Base-by-base conservation (phyloP, 2,797 vertebrate species). In the Helostoma temminkii region DNA sequence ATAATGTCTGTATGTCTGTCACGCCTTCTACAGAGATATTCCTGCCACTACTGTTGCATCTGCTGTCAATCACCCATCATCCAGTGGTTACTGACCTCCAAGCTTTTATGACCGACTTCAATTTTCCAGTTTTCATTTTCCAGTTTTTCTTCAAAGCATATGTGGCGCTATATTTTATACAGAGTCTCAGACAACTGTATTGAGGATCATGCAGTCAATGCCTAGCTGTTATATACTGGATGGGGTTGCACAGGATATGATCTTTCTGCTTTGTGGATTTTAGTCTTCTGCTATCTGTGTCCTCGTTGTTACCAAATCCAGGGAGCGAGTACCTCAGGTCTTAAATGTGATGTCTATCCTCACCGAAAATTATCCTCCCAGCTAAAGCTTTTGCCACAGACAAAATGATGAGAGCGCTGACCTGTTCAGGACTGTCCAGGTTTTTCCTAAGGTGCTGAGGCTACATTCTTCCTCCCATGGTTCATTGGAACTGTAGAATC, bases 281-380 rank as follows among this genome's bases (percentile, higher is more conserved):
- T 55, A 71, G 66, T 74, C 72, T 76, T 76, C 54, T 81, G 58
- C 57, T 78, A 66, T 86, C 76, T 65, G 54, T 82, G 81, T 88
- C 83, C 81, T 88, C 86, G 89, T 93, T 91, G 85, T 89, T 83
- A 88, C 71, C 78, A 89, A 86, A 91, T 89, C 85, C 84, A 52
- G 3, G 54, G 59, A 84, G 83, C 74, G 78, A 92, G 89, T 83
- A 76, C 46, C 64, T 66, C 64, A 77, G 79, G 85, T 91, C 81
- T 80, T 73, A 75, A 86, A 87, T 77, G 84, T 86, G 80, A 87
- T 78, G 84, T 86, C 78, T 82, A 85, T 90, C 80, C 71, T 92
- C 78, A 76, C 74, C 80, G 52, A 74, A 84, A 86, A 89, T 85
- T 86, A 78, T 90, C 86, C 83, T 83, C 28, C 22, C 74, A 61